These are phyloP conservation scores for Drosophila planitibia DNA, from an alignment of 2,888 invertebrate species.

Conservation along the genomic window DNA sequence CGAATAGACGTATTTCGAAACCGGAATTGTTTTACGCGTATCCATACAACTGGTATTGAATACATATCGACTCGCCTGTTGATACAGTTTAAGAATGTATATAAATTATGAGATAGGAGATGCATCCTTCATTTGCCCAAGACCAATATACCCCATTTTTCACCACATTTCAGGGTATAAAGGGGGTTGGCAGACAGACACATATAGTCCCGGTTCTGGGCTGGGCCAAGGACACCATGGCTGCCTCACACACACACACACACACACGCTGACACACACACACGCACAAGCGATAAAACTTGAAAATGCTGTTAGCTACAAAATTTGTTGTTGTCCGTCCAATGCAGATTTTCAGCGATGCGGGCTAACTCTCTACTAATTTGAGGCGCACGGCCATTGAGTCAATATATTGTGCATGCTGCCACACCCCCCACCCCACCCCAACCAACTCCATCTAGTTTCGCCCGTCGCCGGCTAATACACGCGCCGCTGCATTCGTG, in stretches of 20 bases:
- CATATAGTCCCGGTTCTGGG: conserved; percentile 47
- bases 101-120: neutral
- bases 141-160: neutral
- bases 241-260: conserved; percentile 1
- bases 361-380: conserved; percentile 56
- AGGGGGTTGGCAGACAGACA: conserved; percentile 13
- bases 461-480: conserved; percentile 17
- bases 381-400: conserved; percentile 61
- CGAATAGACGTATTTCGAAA: rapidly evolving
- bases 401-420: conserved; percentile 55
- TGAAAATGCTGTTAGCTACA: conserved; percentile 82
- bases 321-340: conserved; percentile 74
- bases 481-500: conserved; percentile 57
- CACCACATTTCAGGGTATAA: neutral
- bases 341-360: conserved; percentile 59
- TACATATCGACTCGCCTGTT: neutral
- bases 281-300: conserved; percentile 72
- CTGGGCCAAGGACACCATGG: conserved; percentile 74
- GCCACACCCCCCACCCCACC: neutral
- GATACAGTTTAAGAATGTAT: neutral
- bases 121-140: neutral
- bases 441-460: too few species aligned
- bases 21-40: neutral
- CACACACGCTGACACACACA: conserved; percentile 3
- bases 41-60: neutral